Evolutionary conservation across 2,888 invertebrate genomes (phyloP).

Genomic region (Parnassius orleans): DNA sequence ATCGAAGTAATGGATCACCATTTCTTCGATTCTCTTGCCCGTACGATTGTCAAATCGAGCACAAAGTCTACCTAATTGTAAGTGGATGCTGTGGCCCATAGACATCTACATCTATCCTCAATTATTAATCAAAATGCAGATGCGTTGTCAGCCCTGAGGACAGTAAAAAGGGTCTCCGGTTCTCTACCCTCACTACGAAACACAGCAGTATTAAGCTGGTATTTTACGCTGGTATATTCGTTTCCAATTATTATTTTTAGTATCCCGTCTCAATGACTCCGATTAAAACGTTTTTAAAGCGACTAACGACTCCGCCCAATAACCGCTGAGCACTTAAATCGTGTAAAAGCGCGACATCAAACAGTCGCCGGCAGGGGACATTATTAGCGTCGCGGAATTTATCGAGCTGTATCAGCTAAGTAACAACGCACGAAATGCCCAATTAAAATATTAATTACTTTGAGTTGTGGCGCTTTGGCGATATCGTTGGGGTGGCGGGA

Average conservation of each 20-base stretch:
- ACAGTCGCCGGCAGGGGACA: conserved; percentile 51
- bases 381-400: conserved; percentile 71
- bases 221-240: too few species aligned
- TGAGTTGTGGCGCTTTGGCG: conserved; percentile 69
- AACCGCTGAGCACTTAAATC: conserved; percentile 41
- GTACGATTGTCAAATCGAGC: too few species aligned
- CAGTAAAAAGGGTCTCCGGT: too few species aligned
- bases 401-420: conserved; percentile 75
- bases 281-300: neutral
- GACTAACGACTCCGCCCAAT: neutral
- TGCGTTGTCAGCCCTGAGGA: too few species aligned
- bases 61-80: too few species aligned
- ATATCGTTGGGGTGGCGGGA: conserved; percentile 51
- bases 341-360: conserved; percentile 36
- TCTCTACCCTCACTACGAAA: too few species aligned
- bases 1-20: too few species aligned
- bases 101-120: too few species aligned
- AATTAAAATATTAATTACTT: conserved; percentile 81
- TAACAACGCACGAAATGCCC: conserved; percentile 77
- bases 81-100: too few species aligned
- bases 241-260: neutral
- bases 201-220: too few species aligned
- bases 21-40: too few species aligned
- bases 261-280: neutral
- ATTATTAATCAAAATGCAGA: too few species aligned